These are phyloP conservation scores for Trididemnum clinides DNA, from an alignment of 23 tunicate genomes.

Conservation along the genomic window DNA sequence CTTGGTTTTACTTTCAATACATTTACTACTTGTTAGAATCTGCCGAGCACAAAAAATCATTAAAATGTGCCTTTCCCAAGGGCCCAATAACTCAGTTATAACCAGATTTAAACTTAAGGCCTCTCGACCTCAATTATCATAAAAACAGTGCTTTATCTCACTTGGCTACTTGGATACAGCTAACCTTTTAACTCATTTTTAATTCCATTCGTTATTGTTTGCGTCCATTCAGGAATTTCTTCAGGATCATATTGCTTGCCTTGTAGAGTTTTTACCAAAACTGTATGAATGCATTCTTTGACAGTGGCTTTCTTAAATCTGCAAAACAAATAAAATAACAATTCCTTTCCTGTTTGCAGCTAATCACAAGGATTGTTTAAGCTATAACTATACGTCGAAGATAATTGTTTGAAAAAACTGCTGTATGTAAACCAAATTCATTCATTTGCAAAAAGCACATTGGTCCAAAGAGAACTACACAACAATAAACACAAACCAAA, in stretches of 20 bases:
- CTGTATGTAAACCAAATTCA: neutral
- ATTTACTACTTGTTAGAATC: too few species aligned
- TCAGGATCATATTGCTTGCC: conserved; percentile 73
- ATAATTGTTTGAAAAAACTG: too few species aligned
- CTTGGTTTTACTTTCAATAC: too few species aligned
- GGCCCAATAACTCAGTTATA: neutral
- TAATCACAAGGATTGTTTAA: too few species aligned
- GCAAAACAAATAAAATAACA: neutral
- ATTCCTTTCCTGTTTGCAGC: too few species aligned
- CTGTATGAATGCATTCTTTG: conserved; percentile 72
- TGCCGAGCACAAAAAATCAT: neutral
- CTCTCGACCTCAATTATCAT: neutral
- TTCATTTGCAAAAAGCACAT: neutral
- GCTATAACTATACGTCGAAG: too few species aligned
- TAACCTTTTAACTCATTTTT: conserved; percentile 72
- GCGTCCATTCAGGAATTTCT: conserved; percentile 74
- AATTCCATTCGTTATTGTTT: conserved; percentile 58
- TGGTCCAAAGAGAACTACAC: neutral
- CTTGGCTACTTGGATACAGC: neutral
- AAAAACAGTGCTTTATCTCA: neutral
- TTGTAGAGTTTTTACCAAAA: conserved; percentile 51
- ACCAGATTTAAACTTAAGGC: neutral
- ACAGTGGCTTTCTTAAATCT: conserved; percentile 90
- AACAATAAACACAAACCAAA: neutral
- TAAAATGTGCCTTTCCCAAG: neutral